Percentiles rank a stretch among this genome's conserved stretches.
Evolutionary conservation across 1,140 invertebrate genomes (phyloP).

Genomic region (Diabrotica undecimpunctata): DNA sequence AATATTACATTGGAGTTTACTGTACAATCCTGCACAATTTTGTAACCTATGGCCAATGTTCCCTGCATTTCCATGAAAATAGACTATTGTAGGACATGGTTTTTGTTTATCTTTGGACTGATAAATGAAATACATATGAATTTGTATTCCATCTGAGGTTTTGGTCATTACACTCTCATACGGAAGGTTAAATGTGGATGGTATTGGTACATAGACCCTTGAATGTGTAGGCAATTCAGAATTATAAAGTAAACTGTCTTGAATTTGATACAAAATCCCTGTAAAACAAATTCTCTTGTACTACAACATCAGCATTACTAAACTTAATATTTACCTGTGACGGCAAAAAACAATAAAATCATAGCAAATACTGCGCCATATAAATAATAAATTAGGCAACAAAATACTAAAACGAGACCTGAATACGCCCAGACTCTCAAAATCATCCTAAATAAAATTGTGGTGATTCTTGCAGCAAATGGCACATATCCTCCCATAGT

Average conservation of each 20-base stretch:
- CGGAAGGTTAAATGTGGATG: constrained; percentile 76
- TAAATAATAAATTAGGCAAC: constrained; percentile 76
- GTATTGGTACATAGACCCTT: constrained; percentile 78
- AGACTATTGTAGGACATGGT: constrained; percentile 74
- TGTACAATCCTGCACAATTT: constrained; percentile 75
- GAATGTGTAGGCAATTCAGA: constrained; percentile 85
- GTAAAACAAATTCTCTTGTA: constrained; percentile 20
- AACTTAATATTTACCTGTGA: constrained; percentile 55
- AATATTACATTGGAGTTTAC: constrained; percentile 78
- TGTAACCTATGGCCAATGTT: constrained; percentile 89
- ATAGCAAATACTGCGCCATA: constrained; percentile 73
- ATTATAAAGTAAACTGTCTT: constrained; percentile 84
- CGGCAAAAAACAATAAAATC: constrained; percentile 62
- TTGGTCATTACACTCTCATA: constrained; percentile 78
- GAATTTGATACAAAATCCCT: constrained; percentile 80
- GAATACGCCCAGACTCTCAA: constrained; percentile 49
- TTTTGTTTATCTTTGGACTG: constrained; percentile 65
- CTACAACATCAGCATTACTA: background rate
- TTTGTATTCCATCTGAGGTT: constrained; percentile 73
- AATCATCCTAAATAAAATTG: constrained; percentile 38
- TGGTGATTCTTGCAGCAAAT: constrained; percentile 38
- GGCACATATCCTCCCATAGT: constrained; percentile 45
- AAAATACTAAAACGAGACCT: constrained; percentile 58
- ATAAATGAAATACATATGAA: constrained; percentile 85
- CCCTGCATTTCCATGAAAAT: constrained; percentile 94